Percentiles rank a stretch among this genome's conserved stretches.
These are phyloP conservation scores for Tyto alba DNA, from an alignment of 2,113 vertebrate genomes.

Conservation along the genomic window DNA sequence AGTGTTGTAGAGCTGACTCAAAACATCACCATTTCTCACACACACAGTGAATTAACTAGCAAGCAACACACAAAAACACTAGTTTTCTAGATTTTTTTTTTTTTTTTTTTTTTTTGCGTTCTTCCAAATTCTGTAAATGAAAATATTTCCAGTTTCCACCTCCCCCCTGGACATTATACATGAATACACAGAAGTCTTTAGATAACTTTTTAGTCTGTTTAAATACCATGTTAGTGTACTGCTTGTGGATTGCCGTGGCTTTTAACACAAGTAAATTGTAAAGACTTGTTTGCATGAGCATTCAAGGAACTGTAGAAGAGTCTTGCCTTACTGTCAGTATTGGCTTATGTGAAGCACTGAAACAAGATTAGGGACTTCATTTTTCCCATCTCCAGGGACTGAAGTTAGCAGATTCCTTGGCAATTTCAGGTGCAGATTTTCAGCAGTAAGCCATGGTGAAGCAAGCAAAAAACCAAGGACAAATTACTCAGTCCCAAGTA, in stretches of 20 bases:
- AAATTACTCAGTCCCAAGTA: background rate
- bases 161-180: rapidly evolving
- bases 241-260: background rate
- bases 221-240: rapidly evolving
- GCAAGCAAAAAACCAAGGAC: background rate
- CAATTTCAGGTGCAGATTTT: background rate
- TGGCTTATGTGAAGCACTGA: background rate
- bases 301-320: background rate
- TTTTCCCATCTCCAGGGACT: background rate
- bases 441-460: background rate
- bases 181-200: background rate
- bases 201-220: background rate
- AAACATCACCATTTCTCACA: background rate
- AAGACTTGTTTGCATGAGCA: background rate
- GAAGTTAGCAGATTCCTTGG: background rate
- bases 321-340: background rate
- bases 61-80: background rate
- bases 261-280: background rate
- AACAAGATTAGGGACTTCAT: background rate
- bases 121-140: background rate
- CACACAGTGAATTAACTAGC: background rate
- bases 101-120: background rate
- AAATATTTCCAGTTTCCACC: background rate
- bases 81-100: background rate
- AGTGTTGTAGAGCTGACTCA: background rate